Evolutionary conservation across 2,113 vertebrate species (phyloP), one percentile per base, ranked within the genome.

Genomic region (Opisthocomus hoazin): DNA sequence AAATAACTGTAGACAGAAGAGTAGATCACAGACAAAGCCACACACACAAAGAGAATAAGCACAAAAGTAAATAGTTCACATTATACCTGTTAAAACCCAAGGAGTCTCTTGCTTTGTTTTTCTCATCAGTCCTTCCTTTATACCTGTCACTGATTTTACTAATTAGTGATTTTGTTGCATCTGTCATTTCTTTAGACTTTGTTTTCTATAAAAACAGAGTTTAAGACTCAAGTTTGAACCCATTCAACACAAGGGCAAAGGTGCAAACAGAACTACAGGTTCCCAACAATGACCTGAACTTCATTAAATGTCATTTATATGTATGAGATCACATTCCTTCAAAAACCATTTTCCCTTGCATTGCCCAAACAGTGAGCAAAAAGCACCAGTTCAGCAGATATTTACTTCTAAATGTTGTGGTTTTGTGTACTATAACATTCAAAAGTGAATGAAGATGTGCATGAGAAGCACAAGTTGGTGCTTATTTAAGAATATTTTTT

Each of bases 71-170:
- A 93, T 10, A 43, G 14, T 32, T 81, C 68, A 92, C 81, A 78
- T 46, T 81, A 54, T 97, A 98, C 98, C 97, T 97, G 65, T 71
- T 85, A 30, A 90, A 83, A 88, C 46, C 53, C 65, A 92, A 61
- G 43, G 96, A 89, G 18, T 93, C 87, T 76, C 95, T 96, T 84
- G 75, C 21, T 91, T 95, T 97, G 95, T 73, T 89, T 61, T 92
- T 94, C 34, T 58, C 60, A 24, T 46, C 70, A 46, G 84, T 85
- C 66, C 76, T 97, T 43, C 50, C 23, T 90, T 94, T 97, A 8
- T 98, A 98, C 70, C 96, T 97, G 65, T 97, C 96, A 95, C 96
- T 98, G 87, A 98, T 98, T 85, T 98, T 97, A 76, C 37, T 97
- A 74, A 98, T 97, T 63, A 98, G 96, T 20, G 97, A 96, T 79